Evolutionary conservation across 64 coral and sea anemone genomes (phyloP).

Genomic region (Montipora efflorescens): DNA sequence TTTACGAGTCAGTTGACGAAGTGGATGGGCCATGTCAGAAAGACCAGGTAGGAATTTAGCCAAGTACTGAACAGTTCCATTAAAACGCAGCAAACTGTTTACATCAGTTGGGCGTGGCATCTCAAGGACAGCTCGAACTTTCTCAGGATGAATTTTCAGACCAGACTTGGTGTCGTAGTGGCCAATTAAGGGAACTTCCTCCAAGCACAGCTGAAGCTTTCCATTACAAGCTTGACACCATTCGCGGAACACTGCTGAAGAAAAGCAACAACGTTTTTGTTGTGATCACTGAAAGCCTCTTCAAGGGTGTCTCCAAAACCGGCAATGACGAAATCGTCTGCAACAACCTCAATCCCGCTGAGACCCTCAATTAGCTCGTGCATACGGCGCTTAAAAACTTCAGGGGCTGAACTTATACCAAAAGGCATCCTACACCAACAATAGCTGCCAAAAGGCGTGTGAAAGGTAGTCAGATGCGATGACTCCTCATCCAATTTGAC

Average conservation of each 20-base stretch:
- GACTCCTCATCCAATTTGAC: too few species aligned
- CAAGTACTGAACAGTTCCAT: slow-evolving; percentile 6
- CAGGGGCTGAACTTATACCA: slow-evolving; percentile 10
- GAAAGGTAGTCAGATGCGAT: too few species aligned
- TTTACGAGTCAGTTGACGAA: slow-evolving; percentile 19
- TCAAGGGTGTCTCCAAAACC: slow-evolving; percentile 25
- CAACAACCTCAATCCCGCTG: slow-evolving; percentile 40
- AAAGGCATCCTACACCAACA: too few species aligned
- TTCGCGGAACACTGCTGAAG: neutral
- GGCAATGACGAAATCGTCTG: slow-evolving; percentile 39
- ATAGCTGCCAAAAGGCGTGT: too few species aligned
- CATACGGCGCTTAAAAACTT: slow-evolving; percentile 40
- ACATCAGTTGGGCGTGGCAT: slow-evolving; percentile 34
- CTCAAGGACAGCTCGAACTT: neutral
- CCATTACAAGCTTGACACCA: neutral
- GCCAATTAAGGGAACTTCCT: slow-evolving; percentile 1
- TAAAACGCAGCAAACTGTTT: slow-evolving; percentile 9
- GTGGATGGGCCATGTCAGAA: slow-evolving; percentile 4
- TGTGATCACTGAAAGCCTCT: neutral
- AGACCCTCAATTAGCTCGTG: slow-evolving; percentile 52
- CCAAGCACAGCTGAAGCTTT: slow-evolving; percentile 8
- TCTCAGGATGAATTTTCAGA: slow-evolving; percentile 28
- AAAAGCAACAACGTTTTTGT: slow-evolving; percentile 3
- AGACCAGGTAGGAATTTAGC: slow-evolving; percentile 21
- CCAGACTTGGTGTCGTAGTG: slow-evolving; percentile 2